phyloP scores from a whole-genome alignment of 2,888 invertebrate species.

The Xestia rhomboidea region DNA sequence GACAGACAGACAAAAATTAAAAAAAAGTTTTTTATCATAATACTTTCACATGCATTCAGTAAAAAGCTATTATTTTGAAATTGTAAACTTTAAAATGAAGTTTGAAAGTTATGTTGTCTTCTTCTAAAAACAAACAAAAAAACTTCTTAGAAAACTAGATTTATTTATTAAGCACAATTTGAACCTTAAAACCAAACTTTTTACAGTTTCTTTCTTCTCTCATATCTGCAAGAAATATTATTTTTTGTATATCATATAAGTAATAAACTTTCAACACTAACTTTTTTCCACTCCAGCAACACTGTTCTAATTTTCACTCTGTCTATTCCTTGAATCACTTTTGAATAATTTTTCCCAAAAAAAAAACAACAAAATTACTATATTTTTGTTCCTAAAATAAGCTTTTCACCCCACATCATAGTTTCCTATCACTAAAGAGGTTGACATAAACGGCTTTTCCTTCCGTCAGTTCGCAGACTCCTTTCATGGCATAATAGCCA shows the following conservation, averaged over 20 bases:
- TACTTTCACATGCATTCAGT: neutral
- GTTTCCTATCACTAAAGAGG: conserved; percentile 7
- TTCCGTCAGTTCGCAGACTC: conserved; percentile 15
- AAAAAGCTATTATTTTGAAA: neutral
- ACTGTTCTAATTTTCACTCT: neutral
- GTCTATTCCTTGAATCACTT: neutral
- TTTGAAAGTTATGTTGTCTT: neutral
- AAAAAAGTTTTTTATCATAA: too few relatives aligned
- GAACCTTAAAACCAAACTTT: neutral
- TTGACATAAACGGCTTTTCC: conserved; percentile 19
- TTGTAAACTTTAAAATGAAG: too few relatives aligned
- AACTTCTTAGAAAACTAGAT: neutral
- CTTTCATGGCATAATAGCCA: conserved; percentile 31
- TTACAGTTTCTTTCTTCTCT: neutral
- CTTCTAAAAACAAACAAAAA: neutral
- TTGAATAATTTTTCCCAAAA: neutral
- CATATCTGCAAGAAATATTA: neutral
- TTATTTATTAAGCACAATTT: neutral
- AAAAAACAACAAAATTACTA: neutral
- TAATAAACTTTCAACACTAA: neutral
- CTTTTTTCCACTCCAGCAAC: neutral
- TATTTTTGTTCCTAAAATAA: neutral
- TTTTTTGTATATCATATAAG: neutral
- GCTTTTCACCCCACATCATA: conserved; percentile 1
- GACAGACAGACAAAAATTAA: too few relatives aligned